These are phyloP conservation scores for Vidua macroura DNA, from an alignment of 2,113 vertebrate genomes.

Conservation along the genomic window DNA sequence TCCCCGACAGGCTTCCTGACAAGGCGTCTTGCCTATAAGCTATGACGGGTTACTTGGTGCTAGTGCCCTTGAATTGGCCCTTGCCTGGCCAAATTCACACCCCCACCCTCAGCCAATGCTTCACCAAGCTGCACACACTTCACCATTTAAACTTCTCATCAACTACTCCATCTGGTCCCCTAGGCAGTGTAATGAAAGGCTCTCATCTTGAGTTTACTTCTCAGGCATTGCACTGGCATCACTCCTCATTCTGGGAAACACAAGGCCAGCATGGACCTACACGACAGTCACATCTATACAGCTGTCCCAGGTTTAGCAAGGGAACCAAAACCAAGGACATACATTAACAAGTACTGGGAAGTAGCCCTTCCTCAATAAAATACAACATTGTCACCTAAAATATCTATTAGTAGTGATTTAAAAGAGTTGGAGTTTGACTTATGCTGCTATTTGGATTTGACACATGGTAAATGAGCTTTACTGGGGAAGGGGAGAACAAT, in stretches of 20 bases:
- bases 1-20: background rate
- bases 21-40: background rate
- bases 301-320: background rate
- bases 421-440: conserved; percentile 28
- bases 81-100: background rate
- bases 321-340: background rate
- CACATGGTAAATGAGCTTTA: conserved; percentile 28
- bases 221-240: background rate
- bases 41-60: background rate
- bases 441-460: conserved; percentile 46
- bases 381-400: conserved; percentile 55
- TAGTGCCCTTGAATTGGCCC: background rate
- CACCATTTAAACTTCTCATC: background rate
- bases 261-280: background rate
- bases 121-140: background rate
- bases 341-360: conserved; percentile 44
- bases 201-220: background rate
- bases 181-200: background rate
- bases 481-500: background rate
- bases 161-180: background rate
- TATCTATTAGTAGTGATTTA: conserved; percentile 51
- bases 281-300: background rate
- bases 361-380: conserved; percentile 51
- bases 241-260: background rate
- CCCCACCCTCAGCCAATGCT: background rate